A percentile compares a stretch with the other conserved stretches of the same genome.
Conservation (phyloP, 2,113 vertebrate species). For the Odontophorus gujanensis region DNA sequence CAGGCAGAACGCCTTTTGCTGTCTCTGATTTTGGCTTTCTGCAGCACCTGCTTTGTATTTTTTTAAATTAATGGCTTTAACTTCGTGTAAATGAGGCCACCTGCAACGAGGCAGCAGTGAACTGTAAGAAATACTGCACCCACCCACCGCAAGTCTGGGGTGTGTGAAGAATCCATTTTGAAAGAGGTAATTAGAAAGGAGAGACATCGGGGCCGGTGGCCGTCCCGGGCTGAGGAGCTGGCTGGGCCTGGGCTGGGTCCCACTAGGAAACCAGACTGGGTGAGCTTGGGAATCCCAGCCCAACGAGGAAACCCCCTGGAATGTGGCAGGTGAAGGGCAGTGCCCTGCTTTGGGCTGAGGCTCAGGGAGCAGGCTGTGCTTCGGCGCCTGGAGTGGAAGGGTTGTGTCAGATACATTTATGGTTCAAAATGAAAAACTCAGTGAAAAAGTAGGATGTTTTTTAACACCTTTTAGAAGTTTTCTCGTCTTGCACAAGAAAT, state of each 20-base stretch:
- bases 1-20: neutral
- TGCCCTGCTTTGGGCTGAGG: neutral
- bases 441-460: neutral
- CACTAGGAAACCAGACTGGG: neutral
- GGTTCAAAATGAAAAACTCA: neutral
- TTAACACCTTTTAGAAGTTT: neutral
- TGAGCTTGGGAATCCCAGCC: neutral
- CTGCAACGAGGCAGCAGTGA: neutral
- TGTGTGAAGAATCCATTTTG: neutral
- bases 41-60: conserved; percentile 8
- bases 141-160: neutral
- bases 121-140: neutral
- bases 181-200: neutral
- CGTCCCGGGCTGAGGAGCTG: neutral
- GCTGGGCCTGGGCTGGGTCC: neutral
- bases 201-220: neutral
- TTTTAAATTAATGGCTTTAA: conserved; percentile 16
- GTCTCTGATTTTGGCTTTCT: neutral
- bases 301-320: neutral
- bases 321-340: neutral
- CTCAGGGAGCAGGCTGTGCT: neutral
- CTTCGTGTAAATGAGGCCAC: neutral
- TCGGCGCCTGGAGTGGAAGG: no score
- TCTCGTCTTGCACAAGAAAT: neutral
- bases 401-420: neutral